Base-by-base conservation (phyloP, 2,888 invertebrate genomes). In the Rhingia campestris region DNA sequence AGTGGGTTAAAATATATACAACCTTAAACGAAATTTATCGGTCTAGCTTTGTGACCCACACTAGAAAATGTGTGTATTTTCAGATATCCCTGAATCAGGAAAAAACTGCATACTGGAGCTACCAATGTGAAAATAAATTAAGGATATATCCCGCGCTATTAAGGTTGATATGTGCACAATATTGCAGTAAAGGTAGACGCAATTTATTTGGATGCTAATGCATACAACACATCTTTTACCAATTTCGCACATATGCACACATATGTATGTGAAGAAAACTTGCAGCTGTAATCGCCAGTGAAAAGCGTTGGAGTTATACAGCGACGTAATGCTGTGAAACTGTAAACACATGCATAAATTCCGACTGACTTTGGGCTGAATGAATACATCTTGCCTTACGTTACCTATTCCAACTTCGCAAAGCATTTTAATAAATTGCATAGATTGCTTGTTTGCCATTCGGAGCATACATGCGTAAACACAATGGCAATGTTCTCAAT, bases 381-480 rank as follows among this genome's bases (percentile, higher is more conserved):
- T 22, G 22, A 22, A 22, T 22, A 2, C 22, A 22, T 22, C 22
- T 22, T 22, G 22, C 22, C 22, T 22, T 22, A 22, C 22, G 22
- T 22, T 22, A 22, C 22, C 22, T 22, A 22, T 22, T 2, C 22
- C 22, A 22, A 22, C 72, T 82, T 77, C 49, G 72, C 30, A 77
- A 79, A 84, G 72, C 82, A 64, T 74, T 84, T 84, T 80, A 80
- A 69, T 74, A 84, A 80, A 74, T 79, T 80, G 80, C 84, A 84
- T 64, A 80, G 80, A 74, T 80, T 75, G 84, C 74, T 84, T 80
- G 73, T 82, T 84, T 84, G 69, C 74, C 74, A 80, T 84, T 74
- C 59, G 49, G 56, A 47, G 64, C 74, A 84, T 74, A 61, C 73
- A 80, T 80, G 84, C 73, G 84, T 74, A 70, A 80, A 75, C 70